These are phyloP conservation scores for Brachionus paranguensis DNA, from an alignment of 1,140 invertebrate genomes.

Conservation along the genomic window DNA sequence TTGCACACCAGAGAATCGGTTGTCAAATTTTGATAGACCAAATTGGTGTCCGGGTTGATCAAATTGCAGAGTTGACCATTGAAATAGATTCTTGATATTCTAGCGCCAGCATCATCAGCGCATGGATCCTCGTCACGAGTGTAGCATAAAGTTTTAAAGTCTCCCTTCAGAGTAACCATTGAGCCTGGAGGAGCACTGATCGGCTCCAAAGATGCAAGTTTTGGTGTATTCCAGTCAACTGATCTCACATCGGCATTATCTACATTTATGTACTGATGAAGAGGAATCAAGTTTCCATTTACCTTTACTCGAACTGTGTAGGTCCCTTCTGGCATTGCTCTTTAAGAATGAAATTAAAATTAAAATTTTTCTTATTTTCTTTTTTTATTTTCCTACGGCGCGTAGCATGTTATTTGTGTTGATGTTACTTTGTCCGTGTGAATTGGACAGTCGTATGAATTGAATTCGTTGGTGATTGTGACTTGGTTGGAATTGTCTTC, in stretches of 20 bases:
- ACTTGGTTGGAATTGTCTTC: background rate
- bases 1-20: background rate
- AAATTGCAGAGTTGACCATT: conserved; percentile 4
- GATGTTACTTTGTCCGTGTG: conserved; percentile 6
- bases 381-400: background rate
- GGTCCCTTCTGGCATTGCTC: background rate
- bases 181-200: conserved; percentile 42
- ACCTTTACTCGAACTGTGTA: conserved; percentile 9
- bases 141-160: conserved; percentile 19
- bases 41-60: background rate
- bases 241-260: background rate
- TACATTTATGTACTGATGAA: background rate
- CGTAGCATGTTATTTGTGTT: conserved; percentile 25
- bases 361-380: background rate
- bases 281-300: conserved; percentile 12
- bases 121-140: background rate
- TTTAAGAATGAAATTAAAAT: background rate
- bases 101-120: background rate
- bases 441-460: background rate
- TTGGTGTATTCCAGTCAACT: conserved; percentile 42
- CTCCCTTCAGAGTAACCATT: conserved; percentile 42
- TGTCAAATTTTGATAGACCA: background rate
- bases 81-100: conserved; percentile 13
- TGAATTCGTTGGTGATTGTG: background rate
- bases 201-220: conserved; percentile 40